These are phyloP conservation scores for Colletes latitarsis DNA, from an alignment of 1,140 invertebrate genomes.

Conservation along the genomic window DNA sequence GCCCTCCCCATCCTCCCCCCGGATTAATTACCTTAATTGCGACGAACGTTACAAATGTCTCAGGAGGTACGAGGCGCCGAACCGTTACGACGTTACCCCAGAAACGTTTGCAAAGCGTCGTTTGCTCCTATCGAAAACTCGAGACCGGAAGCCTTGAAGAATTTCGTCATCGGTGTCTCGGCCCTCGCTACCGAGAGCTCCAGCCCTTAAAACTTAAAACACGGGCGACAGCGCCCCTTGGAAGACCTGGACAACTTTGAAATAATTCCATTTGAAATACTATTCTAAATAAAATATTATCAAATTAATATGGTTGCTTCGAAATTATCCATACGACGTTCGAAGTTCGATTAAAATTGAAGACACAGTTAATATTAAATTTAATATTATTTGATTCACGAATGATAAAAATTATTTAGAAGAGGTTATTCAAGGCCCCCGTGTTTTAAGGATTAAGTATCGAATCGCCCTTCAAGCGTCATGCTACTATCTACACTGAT, in stretches of 20 bases:
- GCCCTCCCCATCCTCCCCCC: background rate
- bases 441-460: slow-evolving; percentile 15
- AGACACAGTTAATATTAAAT: no score
- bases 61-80: slow-evolving; percentile 46
- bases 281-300: no score
- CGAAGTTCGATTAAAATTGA: no score
- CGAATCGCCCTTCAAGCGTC: background rate
- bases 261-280: no score
- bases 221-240: background rate
- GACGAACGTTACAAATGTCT: slow-evolving; percentile 79
- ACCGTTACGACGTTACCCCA: slow-evolving; percentile 50
- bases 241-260: background rate
- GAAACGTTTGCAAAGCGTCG: slow-evolving; percentile 78
- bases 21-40: slow-evolving; percentile 69
- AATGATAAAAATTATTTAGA: background rate
- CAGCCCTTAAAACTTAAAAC: slow-evolving; percentile 10
- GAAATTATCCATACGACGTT: no score
- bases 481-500: slow-evolving; percentile 21
- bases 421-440: background rate
- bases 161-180: background rate
- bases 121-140: background rate
- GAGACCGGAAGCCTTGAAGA: background rate
- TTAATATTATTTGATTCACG: background rate
- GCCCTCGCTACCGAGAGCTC: background rate
- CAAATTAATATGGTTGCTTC: no score